Conservation (phyloP, 1,140 invertebrate species). For the Lanistes nyassanus region DNA sequence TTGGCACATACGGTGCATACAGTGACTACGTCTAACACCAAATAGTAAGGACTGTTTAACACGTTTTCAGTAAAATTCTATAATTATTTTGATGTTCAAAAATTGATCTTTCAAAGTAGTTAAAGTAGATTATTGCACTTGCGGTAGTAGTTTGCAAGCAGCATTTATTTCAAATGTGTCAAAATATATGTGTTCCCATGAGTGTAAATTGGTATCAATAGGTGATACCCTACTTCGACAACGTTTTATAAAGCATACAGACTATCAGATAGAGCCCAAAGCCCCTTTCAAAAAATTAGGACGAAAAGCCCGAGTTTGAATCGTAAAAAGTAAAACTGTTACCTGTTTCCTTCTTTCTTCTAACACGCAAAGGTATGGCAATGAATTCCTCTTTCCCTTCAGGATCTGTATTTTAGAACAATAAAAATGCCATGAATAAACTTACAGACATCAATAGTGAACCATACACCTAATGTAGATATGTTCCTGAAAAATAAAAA, state of each 20-base stretch:
- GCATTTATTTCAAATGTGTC: too few species aligned
- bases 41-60: too few species aligned
- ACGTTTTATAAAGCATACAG: neutral
- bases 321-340: neutral
- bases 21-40: too few species aligned
- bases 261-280: neutral
- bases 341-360: slow-evolving; percentile 21
- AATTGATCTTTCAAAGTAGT: too few species aligned
- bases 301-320: too few species aligned
- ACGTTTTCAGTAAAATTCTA: too few species aligned
- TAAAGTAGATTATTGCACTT: too few species aligned
- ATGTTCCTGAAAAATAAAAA: neutral
- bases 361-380: slow-evolving; percentile 19
- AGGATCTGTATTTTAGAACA: slow-evolving; percentile 22
- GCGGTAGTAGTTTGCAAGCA: too few species aligned
- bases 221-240: neutral
- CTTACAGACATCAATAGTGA: neutral
- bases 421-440: neutral
- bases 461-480: neutral
- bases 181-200: neutral
- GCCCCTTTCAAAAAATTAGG: too few species aligned
- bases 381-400: slow-evolving; percentile 12
- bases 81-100: too few species aligned
- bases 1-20: too few species aligned
- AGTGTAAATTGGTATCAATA: neutral